Base-by-base conservation (phyloP, 2,797 vertebrate genomes). In the Acestrorhynchus altus region DNA sequence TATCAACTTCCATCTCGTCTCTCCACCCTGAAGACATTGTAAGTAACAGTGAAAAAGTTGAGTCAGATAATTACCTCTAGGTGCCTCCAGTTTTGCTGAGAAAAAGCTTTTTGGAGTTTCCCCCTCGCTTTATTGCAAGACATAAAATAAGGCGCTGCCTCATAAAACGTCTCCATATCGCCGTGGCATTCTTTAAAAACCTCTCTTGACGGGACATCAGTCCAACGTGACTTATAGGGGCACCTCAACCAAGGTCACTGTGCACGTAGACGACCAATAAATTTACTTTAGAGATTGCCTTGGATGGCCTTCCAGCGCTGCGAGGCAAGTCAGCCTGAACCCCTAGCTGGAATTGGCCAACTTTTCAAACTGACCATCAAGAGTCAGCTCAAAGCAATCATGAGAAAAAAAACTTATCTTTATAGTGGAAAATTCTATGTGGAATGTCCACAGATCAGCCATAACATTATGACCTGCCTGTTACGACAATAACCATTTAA, bases 21-120 rank as follows among this genome's bases (percentile, higher is more conserved):
- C 75, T 78, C 46, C 67, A 13, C 69, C 59, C 77, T 10, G 61
- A 72, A 82, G 71, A 76, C 73, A 79, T 76, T 76, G 79, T 76
- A 81, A 81, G 79, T 80, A 90, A 85, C 83, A 84, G 81, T 82
- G 83, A 86, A 87, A 90, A 87, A 85, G 84, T 90, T 90, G 81
- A 90, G 89, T 78, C 74, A 70, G 86, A 93, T 92, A 89, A 92
- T 91, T 88, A 89, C 88, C 81, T 86, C 44, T 39, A 46, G 9
- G 84, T 81, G 84, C 89, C 85, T 85, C 77, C 74, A 86, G 84
- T 88, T 92, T 89, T 88, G 86, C 88, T 87, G 87, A 89, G 81
- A 85, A 91, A 90, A 91, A 88, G 79, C 85, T 87, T 93, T 86
- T 85, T 35, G 54, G 52, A 57, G 78, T 82, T 89, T 85, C 84